Percentiles rank a stretch among this genome's conserved stretches.
These are phyloP conservation scores for Eulemur rufifrons DNA, from an alignment of 2,113 vertebrate genomes.

Conservation along the genomic window DNA sequence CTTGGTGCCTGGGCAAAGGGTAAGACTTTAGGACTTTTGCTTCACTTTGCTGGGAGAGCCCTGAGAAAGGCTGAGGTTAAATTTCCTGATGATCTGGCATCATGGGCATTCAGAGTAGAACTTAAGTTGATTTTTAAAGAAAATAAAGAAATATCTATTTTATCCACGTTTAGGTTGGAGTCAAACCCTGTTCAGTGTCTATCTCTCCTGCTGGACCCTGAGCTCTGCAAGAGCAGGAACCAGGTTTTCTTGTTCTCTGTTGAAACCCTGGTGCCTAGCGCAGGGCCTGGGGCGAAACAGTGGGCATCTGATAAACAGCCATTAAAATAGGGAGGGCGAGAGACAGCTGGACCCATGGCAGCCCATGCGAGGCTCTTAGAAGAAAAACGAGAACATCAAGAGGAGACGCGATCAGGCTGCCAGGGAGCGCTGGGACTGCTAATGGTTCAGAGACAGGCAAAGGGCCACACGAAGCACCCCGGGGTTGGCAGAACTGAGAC, in stretches of 20 bases:
- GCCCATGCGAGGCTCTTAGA: background rate
- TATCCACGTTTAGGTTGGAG: background rate
- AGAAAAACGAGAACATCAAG: background rate
- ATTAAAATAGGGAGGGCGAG: background rate
- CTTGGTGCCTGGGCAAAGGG: background rate
- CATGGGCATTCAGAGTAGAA: constrained; percentile 9
- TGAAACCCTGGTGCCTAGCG: background rate
- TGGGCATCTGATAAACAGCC: background rate
- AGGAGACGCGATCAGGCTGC: background rate
- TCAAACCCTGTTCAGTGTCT: background rate
- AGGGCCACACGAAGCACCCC: too few species aligned
- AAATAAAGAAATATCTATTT: background rate
- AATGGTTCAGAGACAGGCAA: background rate
- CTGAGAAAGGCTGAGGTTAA: background rate
- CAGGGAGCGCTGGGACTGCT: background rate
- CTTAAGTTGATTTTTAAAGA: background rate
- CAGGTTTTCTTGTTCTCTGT: background rate
- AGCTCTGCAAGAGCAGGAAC: background rate
- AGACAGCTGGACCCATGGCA: background rate
- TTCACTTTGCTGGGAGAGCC: background rate
- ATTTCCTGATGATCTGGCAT: background rate
- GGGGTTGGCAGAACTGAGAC: background rate
- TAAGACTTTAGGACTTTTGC: background rate
- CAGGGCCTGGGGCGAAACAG: background rate
- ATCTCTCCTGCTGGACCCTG: background rate